Evolutionary conservation across 2,797 vertebrate species (phyloP).

Genomic region (Champsocephalus esox): DNA sequence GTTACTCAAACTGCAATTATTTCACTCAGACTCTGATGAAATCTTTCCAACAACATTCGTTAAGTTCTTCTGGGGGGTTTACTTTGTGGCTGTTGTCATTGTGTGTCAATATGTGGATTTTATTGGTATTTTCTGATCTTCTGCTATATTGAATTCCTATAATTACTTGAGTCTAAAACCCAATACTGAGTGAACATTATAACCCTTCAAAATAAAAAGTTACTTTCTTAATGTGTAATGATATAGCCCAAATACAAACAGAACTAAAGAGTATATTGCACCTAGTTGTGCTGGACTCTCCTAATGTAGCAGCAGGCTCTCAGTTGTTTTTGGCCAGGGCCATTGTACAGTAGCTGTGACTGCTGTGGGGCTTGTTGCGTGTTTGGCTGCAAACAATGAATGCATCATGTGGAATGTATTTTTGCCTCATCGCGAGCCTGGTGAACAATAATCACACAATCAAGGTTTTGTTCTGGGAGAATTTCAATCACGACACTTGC

Average conservation of each 20-base stretch:
- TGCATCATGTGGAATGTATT: constrained; percentile 82
- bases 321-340: constrained; percentile 28
- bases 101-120: fast-evolving
- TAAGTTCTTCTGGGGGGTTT: not conserved
- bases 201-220: not conserved
- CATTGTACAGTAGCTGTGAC: constrained; percentile 58
- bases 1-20: constrained; percentile 16
- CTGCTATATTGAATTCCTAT: not conserved
- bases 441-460: constrained; percentile 76
- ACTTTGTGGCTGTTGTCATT: not conserved
- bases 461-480: constrained; percentile 74
- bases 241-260: too few relatives aligned
- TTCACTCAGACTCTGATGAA: not conserved
- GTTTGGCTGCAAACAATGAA: constrained; percentile 76
- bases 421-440: constrained; percentile 65
- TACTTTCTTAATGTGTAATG: not conserved
- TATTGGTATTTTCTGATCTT: not conserved
- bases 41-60: fast-evolving
- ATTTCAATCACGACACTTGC: constrained; percentile 72
- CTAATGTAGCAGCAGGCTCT: constrained; percentile 33
- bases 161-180: not conserved
- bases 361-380: constrained; percentile 57
- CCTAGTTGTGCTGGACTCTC: constrained; percentile 2
- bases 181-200: not conserved
- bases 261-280: not conserved